Evolutionary conservation across 2,797 vertebrate genomes (phyloP).

Genomic region (Phoebastria nigripes): DNA sequence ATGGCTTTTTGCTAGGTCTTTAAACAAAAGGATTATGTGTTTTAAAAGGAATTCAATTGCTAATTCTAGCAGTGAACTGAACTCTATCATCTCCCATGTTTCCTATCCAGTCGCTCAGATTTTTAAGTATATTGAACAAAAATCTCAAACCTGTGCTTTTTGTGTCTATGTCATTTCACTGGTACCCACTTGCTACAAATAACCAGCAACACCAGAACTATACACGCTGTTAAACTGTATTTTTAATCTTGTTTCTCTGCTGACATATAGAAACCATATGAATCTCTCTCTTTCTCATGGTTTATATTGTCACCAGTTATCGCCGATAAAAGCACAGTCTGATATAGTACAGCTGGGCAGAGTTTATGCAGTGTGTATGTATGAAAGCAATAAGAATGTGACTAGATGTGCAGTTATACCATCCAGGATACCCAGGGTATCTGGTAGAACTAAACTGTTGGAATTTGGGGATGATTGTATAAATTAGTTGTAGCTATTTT

Average conservation of each 20-base stretch:
- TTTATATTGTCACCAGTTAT: background rate
- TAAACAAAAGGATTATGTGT: background rate
- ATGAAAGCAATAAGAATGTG: background rate
- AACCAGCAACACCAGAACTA: background rate
- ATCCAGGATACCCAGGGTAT: background rate
- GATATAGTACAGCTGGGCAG: background rate
- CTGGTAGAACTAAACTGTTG: background rate
- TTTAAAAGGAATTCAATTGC: background rate
- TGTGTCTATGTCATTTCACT: background rate
- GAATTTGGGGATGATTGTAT: background rate
- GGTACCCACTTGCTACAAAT: background rate
- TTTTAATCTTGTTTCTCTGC: background rate
- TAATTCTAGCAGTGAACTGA: background rate
- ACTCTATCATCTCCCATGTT: background rate
- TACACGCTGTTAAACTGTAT: background rate
- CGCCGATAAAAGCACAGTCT: background rate
- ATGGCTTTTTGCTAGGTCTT: background rate
- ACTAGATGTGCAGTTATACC: background rate
- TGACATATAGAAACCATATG: background rate
- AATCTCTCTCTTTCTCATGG: background rate
- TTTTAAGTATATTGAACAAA: background rate
- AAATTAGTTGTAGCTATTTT: background rate
- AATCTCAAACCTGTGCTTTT: background rate
- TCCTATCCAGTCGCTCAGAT: background rate
- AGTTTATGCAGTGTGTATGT: background rate